Evolutionary conservation across 2,113 vertebrate species (phyloP).

Genomic region (Stigmatopora nigra): DNA sequence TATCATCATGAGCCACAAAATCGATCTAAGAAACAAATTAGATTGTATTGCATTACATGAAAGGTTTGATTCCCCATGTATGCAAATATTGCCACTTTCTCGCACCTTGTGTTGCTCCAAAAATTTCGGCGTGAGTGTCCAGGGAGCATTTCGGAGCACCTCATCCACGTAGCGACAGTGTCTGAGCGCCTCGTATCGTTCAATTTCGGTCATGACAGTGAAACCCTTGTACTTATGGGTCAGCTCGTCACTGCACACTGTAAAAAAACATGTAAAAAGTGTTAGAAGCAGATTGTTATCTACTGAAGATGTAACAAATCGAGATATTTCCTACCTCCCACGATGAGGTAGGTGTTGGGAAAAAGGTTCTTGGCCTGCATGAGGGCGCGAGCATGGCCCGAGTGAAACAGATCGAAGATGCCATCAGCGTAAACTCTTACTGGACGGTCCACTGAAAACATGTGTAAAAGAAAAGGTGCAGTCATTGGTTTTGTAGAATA

Average conservation of each 20-base stretch:
- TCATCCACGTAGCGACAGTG: constrained; percentile 98
- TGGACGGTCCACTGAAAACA: constrained; percentile 82
- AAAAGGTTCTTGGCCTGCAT: constrained; percentile 99
- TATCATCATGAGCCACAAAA: constrained; percentile 97
- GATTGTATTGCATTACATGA: constrained; percentile 19
- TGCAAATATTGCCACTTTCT: neutral
- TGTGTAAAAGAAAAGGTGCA: neutral
- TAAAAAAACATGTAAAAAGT: neutral
- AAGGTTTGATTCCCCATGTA: neutral
- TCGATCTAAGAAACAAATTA: constrained; percentile 79
- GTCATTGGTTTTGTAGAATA: too few species aligned
- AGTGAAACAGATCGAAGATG: constrained; percentile 98
- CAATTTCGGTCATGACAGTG: constrained; percentile 94
- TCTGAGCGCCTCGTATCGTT: constrained; percentile 90
- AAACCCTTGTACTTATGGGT: constrained; percentile 98
- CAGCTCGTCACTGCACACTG: constrained; percentile 96
- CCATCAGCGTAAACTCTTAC: constrained; percentile 97
- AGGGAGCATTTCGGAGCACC: constrained; percentile 92
- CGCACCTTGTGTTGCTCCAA: constrained; percentile 93
- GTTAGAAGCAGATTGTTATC: neutral
- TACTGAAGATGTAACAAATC: neutral
- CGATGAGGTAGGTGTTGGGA: constrained; percentile 95
- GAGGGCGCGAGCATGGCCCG: constrained; percentile 93
- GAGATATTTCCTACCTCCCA: constrained; percentile 81
- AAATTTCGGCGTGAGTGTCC: constrained; percentile 92